A percentile compares a stretch with the other conserved stretches of the same genome.
Conservation (phyloP, 2,113 vertebrate species). For the Corvus moneduloides region DNA sequence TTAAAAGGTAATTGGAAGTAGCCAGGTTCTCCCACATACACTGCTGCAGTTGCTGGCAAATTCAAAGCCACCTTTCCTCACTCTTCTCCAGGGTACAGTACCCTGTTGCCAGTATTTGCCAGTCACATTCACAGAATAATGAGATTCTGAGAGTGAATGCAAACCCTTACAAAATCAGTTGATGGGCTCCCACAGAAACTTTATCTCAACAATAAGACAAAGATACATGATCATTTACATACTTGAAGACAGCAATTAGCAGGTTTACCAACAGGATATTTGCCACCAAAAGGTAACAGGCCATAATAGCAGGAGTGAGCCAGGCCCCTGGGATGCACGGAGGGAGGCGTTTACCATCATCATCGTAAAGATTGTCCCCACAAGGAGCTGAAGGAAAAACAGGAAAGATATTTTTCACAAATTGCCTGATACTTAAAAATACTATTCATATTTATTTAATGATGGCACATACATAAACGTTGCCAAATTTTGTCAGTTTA, state of each 20-base stretch:
- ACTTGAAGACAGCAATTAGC: constrained; percentile 98
- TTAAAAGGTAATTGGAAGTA: neutral
- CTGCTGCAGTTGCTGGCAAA: neutral
- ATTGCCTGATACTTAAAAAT: neutral
- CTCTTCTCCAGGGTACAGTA: neutral
- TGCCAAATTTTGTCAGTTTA: neutral
- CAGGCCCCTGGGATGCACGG: constrained; percentile 97
- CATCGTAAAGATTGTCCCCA: constrained; percentile 94
- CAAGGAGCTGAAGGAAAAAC: constrained; percentile 84
- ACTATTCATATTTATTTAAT: neutral
- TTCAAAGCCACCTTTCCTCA: neutral
- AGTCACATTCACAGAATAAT: neutral
- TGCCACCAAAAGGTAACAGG: constrained; percentile 95
- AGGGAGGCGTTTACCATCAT: constrained; percentile 94
- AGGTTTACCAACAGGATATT: constrained; percentile 98
- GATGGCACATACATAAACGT: neutral
- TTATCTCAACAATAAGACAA: neutral
- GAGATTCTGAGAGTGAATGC: neutral
- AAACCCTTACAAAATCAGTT: neutral
- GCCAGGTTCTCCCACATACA: neutral
- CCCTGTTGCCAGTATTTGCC: neutral
- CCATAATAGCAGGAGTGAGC: constrained; percentile 98
- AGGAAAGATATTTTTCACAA: neutral
- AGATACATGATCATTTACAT: neutral
- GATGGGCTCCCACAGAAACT: neutral